Evolutionary conservation across 2,113 vertebrate species (phyloP), one percentile per base, ranked within the genome.

Genomic region (Nerophis ophidion): DNA sequence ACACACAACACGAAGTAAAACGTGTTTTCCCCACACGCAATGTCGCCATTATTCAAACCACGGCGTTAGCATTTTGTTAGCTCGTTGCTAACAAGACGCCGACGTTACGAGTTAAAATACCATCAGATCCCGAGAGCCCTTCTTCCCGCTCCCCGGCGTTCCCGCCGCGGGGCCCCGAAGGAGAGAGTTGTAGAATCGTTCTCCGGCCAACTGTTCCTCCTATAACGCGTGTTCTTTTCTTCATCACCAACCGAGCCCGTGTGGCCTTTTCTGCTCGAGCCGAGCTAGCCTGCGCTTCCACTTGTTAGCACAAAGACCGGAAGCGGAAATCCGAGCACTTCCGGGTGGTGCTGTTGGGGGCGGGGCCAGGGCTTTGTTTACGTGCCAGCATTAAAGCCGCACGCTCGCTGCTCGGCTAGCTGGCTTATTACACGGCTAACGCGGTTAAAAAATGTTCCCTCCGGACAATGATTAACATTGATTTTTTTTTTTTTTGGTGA

Each of bases 141-240:
- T 94, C 93, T 9, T 93, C 91, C 8, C 92, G 86, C 40, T 79
- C 80, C 13, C 74, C 77, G 9, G 67, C 35, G 10, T 74, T 71
- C 2, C 82, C 87, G 12, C 80, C 68, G 12, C 76, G 92, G 7
- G 86, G 88, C 6, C 91, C 93, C 0, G 94, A 91, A 0, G 94
- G 94, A 1, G 95, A 96, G 1, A 98, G 94, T 79, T 94, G 95
- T 4, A 97, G 74, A 55, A 96, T 97, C 1, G 96, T 95, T 80
- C 95, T 91, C 7, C 96, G 92, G 46, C 93, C 84, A 5, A 78
- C 91, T 7, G 91, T 83, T 10, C 88, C 92, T 68, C 93, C 91
- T 8, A 91, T 88, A 65, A 93, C 85, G 61, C 94, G 93, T 90
- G 88, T 93, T 86, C 88, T 90, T 81, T 90, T 91, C 46, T 89